Evolutionary conservation across 1,140 invertebrate species (phyloP).

Genomic region (Scaptomyza graminum): DNA sequence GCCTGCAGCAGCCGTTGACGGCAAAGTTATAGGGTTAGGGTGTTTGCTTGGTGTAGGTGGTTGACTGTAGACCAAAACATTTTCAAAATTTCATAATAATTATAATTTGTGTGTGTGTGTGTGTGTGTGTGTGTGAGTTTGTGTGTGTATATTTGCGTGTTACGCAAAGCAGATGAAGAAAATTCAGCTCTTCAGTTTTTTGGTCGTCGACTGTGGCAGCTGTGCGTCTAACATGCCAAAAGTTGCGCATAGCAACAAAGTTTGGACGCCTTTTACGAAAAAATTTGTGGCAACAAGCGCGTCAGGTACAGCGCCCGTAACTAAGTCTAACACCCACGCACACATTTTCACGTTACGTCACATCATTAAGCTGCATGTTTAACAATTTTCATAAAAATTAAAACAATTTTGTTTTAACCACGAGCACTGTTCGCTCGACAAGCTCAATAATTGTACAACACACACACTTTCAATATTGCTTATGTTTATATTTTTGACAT

Average conservation of each 20-base stretch:
- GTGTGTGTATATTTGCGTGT: conserved; percentile 64
- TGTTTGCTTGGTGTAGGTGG: neutral
- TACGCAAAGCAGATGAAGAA: conserved; percentile 22
- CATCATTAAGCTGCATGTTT: conserved; percentile 48
- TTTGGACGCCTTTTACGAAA: conserved; percentile 37
- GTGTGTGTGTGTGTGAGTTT: conserved; percentile 64
- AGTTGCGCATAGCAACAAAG: conserved; percentile 42
- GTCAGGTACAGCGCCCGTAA: conserved; percentile 19
- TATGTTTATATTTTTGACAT: conserved; percentile 34
- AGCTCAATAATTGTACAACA: conserved; percentile 60
- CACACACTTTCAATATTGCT: conserved; percentile 21
- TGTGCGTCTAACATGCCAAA: conserved; percentile 48
- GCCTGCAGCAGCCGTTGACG: conserved; percentile 58
- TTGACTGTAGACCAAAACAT: conserved; percentile 38
- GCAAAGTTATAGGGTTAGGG: conserved; percentile 1
- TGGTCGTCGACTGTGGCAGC: conserved; percentile 33
- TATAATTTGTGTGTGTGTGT: conserved; percentile 73
- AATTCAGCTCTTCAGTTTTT: neutral
- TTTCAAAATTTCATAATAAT: conserved; percentile 74
- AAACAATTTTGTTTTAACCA: conserved; percentile 14
- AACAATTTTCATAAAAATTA: conserved; percentile 50
- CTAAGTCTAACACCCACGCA: neutral
- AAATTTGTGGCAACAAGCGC: conserved; percentile 60
- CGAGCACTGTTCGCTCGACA: conserved; percentile 47
- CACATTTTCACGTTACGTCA: conserved; percentile 15